These are phyloP conservation scores for Nylanderia fulva DNA, from an alignment of 1,140 invertebrate genomes.

Conservation along the genomic window DNA sequence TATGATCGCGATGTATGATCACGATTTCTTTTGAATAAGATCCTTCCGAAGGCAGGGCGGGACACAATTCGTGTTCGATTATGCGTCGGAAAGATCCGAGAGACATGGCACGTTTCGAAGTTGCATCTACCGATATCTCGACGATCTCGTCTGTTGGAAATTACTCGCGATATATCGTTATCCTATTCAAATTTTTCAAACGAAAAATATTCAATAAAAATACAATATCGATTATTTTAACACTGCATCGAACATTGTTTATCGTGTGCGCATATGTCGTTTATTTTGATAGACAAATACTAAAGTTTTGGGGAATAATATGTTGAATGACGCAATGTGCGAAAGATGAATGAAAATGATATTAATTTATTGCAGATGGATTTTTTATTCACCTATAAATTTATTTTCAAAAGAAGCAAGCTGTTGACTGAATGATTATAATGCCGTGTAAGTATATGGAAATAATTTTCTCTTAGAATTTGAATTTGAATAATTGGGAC, in stretches of 20 bases:
- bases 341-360: neutral
- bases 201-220: neutral
- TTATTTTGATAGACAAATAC: neutral
- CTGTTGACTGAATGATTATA: neutral
- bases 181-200: neutral
- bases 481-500: no score
- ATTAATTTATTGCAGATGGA: neutral
- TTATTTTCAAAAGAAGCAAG: neutral
- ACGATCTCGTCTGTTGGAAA: slow-evolving; percentile 53
- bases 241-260: neutral
- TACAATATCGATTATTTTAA: slow-evolving; percentile 40
- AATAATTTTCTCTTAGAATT: no score
- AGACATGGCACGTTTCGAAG: slow-evolving; percentile 79
- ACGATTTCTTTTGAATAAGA: slow-evolving; percentile 72
- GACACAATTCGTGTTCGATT: slow-evolving; percentile 61
- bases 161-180: slow-evolving; percentile 8
- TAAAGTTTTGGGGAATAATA: neutral
- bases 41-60: slow-evolving; percentile 38
- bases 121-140: slow-evolving; percentile 67
- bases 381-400: neutral
- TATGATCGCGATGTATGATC: slow-evolving; percentile 74
- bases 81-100: slow-evolving; percentile 69
- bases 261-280: neutral
- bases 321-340: neutral
- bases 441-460: neutral